Evolutionary conservation across 2,888 invertebrate genomes (phyloP).

Genomic region (Conops quadrifasciatus): DNA sequence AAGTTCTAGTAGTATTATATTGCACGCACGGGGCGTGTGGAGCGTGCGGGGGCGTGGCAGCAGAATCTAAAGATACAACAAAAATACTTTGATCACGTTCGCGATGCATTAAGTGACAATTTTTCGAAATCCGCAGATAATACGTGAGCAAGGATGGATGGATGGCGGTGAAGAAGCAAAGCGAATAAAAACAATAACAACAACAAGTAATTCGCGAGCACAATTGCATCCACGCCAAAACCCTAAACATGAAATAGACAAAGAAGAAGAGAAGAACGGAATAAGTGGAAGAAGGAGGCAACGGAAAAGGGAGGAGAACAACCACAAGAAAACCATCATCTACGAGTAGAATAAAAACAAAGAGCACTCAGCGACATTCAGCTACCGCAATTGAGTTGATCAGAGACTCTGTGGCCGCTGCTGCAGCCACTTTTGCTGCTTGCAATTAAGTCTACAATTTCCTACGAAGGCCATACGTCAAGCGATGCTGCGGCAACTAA

Average conservation of each 20-base stretch:
- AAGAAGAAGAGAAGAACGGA: background rate
- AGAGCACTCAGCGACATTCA: conserved; percentile 34
- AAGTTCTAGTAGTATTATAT: no score
- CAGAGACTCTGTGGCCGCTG: background rate
- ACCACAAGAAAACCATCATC: conserved; percentile 9
- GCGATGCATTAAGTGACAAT: conserved; percentile 64
- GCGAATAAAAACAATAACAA: background rate
- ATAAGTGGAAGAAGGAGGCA: background rate
- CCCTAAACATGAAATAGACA: background rate
- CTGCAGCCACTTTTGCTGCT: background rate
- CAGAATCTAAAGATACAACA: no score
- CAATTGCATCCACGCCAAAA: background rate
- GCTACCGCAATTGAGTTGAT: conserved; percentile 10
- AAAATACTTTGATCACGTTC: conserved; percentile 60
- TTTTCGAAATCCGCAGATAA: conserved; percentile 48
- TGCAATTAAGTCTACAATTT: conserved; percentile 35
- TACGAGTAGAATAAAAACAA: conserved; percentile 11
- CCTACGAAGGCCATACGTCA: conserved; percentile 33
- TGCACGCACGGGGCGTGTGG: no score
- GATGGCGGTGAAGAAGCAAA: background rate
- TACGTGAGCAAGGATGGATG: conserved; percentile 33
- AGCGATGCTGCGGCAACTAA: conserved; percentile 23
- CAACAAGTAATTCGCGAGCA: background rate
- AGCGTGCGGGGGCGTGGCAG: no score
- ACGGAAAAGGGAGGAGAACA: conserved; percentile 9